A percentile compares a stretch with the other conserved stretches of the same genome.
These are phyloP conservation scores for Galeopterus variegatus DNA, from an alignment of 2,113 vertebrate genomes.

Conservation along the genomic window DNA sequence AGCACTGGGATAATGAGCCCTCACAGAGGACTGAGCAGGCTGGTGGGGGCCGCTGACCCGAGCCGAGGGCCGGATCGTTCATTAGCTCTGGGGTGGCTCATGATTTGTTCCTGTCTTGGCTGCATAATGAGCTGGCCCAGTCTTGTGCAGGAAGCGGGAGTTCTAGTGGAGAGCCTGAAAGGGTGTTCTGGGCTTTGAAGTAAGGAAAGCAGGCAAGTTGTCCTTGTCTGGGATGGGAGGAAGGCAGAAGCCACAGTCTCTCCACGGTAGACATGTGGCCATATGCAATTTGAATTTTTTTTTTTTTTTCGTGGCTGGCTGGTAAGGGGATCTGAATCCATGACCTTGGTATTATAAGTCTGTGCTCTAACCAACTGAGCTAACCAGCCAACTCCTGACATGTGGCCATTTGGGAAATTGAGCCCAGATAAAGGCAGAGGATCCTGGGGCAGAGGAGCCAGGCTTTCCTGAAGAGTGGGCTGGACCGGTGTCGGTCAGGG, in stretches of 20 bases:
- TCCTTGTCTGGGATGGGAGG: background rate
- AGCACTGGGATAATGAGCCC: constrained; percentile 79
- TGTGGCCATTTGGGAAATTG: background rate
- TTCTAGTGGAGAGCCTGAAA: constrained; percentile 41
- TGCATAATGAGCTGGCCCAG: background rate
- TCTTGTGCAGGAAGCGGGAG: constrained; percentile 6
- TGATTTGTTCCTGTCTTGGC: background rate
- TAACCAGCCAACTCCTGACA: background rate
- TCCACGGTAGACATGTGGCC: background rate
- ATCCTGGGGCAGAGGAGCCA: background rate
- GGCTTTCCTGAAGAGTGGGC: background rate
- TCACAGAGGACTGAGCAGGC: constrained; percentile 60
- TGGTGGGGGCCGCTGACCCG: constrained; percentile 70
- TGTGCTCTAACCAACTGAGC: too few species aligned
- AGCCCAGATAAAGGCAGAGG: background rate
- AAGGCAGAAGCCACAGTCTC: background rate
- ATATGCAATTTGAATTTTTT: too few species aligned
- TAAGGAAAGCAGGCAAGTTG: background rate
- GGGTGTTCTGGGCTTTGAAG: constrained; percentile 54
- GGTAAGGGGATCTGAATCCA: too few species aligned
- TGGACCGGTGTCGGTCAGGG: background rate
- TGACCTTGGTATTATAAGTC: too few species aligned
- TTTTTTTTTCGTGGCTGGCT: too few species aligned
- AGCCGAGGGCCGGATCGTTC: background rate
- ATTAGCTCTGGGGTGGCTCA: constrained; percentile 59